Percentiles rank a stretch among this genome's conserved stretches.
Evolutionary conservation across 2,113 vertebrate species (phyloP).

Genomic region (Polypterus senegalus): DNA sequence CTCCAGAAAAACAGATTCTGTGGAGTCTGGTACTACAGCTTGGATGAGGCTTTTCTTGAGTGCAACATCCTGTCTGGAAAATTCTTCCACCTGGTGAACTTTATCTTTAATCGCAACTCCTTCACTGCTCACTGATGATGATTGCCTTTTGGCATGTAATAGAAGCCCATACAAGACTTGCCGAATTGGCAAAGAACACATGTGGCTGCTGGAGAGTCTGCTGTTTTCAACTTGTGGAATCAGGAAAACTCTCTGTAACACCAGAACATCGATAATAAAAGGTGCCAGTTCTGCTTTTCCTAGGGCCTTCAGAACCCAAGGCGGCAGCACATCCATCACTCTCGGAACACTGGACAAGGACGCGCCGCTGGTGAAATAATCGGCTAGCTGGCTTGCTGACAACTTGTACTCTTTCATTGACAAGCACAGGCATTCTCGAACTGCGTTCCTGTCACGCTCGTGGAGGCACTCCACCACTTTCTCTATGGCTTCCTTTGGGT

Average conservation of each 20-base stretch:
- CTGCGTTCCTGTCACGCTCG: constrained; percentile 21
- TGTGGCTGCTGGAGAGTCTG: constrained; percentile 59
- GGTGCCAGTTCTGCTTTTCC: constrained; percentile 52
- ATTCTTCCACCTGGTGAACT: constrained; percentile 51
- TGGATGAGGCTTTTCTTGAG: constrained; percentile 55
- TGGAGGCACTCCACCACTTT: constrained; percentile 37
- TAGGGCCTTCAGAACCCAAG: constrained; percentile 47
- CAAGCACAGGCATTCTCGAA: constrained; percentile 41
- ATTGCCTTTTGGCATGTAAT: constrained; percentile 19
- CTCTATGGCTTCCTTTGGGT: constrained; percentile 48
- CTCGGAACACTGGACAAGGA: constrained; percentile 26
- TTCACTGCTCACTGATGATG: too few relatives aligned
- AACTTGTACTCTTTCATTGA: constrained; percentile 67
- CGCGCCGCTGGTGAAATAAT: constrained; percentile 48
- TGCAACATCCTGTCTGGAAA: constrained; percentile 57
- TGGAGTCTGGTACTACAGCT: constrained; percentile 27
- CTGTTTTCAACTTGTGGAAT: constrained; percentile 77
- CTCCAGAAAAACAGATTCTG: constrained; percentile 34
- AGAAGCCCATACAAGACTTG: constrained; percentile 71
- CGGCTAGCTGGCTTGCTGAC: constrained; percentile 42
- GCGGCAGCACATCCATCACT: constrained; percentile 35
- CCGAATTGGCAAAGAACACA: constrained; percentile 54
- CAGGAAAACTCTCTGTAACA: constrained; percentile 63
- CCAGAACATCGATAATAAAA: constrained; percentile 52
- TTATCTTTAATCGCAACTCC: neutral